These are phyloP conservation scores for Margarornis squamiger DNA, from an alignment of 2,797 vertebrate genomes.

Conservation along the genomic window DNA sequence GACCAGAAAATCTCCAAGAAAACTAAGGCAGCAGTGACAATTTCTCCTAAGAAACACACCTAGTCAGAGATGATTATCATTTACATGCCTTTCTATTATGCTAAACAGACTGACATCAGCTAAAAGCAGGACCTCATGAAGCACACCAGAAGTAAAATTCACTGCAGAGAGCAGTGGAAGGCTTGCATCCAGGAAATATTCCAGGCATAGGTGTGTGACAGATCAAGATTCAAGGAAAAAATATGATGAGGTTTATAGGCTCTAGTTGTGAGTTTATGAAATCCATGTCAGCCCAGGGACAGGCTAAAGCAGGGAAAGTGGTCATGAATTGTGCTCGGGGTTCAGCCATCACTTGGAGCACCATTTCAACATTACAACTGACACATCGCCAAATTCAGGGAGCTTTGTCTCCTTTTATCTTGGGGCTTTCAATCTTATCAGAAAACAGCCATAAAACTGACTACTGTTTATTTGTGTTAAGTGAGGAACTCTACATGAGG, in stretches of 20 bases:
- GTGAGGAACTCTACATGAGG: neutral
- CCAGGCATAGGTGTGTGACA: neutral
- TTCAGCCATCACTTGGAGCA: neutral
- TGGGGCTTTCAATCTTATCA: neutral
- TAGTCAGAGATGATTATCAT: neutral
- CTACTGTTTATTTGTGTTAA: neutral
- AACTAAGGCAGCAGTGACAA: neutral
- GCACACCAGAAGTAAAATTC: neutral
- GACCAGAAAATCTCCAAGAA: neutral
- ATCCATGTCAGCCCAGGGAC: neutral
- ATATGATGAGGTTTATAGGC: neutral
- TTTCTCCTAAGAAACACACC: neutral
- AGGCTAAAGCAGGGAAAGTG: neutral
- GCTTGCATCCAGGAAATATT: neutral
- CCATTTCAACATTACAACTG: accelerated
- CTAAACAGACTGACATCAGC: neutral
- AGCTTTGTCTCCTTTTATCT: neutral
- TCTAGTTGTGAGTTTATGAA: neutral
- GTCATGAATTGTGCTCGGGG: neutral
- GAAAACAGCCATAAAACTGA: neutral
- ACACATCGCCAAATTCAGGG: neutral
- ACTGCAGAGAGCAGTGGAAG: neutral
- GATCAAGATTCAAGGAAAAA: neutral
- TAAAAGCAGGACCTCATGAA: neutral
- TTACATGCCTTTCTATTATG: neutral